phyloP scores from a whole-genome alignment of 2,888 invertebrate genomes.

The Zonitis immaculata region DNA sequence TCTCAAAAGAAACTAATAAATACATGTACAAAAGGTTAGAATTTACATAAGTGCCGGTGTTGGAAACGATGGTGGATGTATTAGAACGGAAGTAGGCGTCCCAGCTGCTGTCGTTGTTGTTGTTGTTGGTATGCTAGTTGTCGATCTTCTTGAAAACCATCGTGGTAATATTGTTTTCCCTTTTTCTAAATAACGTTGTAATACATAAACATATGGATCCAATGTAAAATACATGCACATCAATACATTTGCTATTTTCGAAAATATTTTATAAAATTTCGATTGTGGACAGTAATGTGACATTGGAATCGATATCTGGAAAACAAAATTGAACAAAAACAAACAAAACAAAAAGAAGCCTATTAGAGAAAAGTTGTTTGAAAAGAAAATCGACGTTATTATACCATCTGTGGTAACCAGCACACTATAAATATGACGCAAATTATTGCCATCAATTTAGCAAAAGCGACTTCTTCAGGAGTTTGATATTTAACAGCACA shows the following conservation, averaged over 20 bases:
- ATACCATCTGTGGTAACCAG: conserved; percentile 87
- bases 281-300: conserved; percentile 49
- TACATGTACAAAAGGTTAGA: conserved; percentile 23
- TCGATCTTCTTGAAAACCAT: conserved; percentile 27
- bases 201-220: conserved; percentile 78
- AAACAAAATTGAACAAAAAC: conserved; percentile 20
- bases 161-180: conserved; percentile 30
- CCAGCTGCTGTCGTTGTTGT: conserved; percentile 19
- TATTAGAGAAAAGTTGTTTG: not conserved
- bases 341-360: not conserved
- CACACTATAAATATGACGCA: conserved; percentile 78
- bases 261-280: conserved; percentile 49
- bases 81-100: conserved; percentile 32
- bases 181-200: conserved; percentile 56
- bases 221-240: conserved; percentile 78
- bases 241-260: conserved; percentile 64
- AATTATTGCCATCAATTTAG: conserved; percentile 76
- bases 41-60: conserved; percentile 23
- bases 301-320: conserved; percentile 62
- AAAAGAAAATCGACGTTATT: conserved; percentile 13
- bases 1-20: conserved; percentile 21
- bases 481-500: conserved; percentile 53
- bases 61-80: conserved; percentile 29
- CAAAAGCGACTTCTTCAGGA: conserved; percentile 79
- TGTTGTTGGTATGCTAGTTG: conserved; percentile 27